Evolutionary conservation across 2,797 vertebrate species (phyloP).

Genomic region (Oreochromis grahami): DNA sequence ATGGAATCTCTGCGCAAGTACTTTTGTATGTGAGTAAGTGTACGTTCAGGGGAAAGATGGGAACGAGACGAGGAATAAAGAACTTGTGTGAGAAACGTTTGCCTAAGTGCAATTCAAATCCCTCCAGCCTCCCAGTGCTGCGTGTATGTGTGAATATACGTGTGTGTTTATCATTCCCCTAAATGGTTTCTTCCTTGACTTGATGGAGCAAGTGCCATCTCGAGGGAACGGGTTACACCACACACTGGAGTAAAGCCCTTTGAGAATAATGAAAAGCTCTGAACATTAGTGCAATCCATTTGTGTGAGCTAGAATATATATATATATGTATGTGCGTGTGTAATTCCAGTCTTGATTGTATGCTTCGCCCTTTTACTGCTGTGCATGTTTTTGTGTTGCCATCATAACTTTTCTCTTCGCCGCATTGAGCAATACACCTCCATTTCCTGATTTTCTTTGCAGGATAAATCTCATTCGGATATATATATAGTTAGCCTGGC

Average conservation of each 20-base stretch:
- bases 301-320: constrained; percentile 40
- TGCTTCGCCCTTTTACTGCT: constrained; percentile 1
- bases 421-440: constrained; percentile 47
- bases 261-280: constrained; percentile 54
- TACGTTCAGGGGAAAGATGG: constrained; percentile 43
- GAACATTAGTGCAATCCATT: constrained; percentile 67
- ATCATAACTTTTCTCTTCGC: constrained; percentile 42
- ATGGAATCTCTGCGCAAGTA: constrained; percentile 70
- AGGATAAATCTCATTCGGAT: constrained; percentile 19
- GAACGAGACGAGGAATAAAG: constrained; percentile 40
- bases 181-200: constrained; percentile 74
- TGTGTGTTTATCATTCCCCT: constrained; percentile 68
- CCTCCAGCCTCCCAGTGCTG: constrained; percentile 47
- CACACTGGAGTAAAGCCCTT: constrained; percentile 56
- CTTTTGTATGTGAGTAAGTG: constrained; percentile 57
- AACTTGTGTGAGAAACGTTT: constrained; percentile 61
- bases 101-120: constrained; percentile 68
- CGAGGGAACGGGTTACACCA: constrained; percentile 62
- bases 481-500: neutral
- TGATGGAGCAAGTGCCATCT: constrained; percentile 71
- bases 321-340: neutral
- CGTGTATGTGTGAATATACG: constrained; percentile 15
- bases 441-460: constrained; percentile 29
- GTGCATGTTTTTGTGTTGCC: constrained; percentile 40
- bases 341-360: constrained; percentile 29